Evolutionary conservation across 2,113 vertebrate genomes (phyloP).

Genomic region (Planiliza haematocheilus): DNA sequence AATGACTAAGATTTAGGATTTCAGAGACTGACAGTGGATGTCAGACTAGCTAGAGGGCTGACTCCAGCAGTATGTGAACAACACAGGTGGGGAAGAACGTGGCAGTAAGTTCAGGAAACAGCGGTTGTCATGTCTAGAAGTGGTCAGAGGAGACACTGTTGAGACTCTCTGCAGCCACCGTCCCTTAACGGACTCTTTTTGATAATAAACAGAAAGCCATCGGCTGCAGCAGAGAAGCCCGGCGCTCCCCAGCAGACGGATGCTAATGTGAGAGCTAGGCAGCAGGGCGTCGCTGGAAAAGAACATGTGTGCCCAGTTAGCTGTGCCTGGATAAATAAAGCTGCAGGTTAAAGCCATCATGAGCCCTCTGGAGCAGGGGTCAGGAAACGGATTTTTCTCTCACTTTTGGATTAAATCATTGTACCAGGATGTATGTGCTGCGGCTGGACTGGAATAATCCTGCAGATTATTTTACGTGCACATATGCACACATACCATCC

Average conservation of each 20-base stretch:
- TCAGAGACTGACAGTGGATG: no score
- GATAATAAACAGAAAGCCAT: conserved; percentile 32
- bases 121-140: background rate
- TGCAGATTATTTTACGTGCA: conserved; percentile 28
- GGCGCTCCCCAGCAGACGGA: background rate
- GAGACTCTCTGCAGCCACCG: conserved; percentile 21
- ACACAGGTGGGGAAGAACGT: background rate
- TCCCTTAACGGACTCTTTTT: background rate
- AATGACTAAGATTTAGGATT: no score
- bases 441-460: background rate
- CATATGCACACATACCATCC: conserved; percentile 20
- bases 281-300: conserved; percentile 24
- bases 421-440: no score
- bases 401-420: conserved; percentile 11
- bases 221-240: background rate
- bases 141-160: background rate
- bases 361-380: background rate
- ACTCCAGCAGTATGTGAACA: no score
- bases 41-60: no score
- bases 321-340: conserved; percentile 43
- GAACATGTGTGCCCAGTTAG: conserved; percentile 27
- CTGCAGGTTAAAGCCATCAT: conserved; percentile 23
- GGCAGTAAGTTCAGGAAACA: background rate
- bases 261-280: background rate
- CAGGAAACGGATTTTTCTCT: conserved; percentile 1